Percentiles rank a stretch among this genome's conserved stretches.
Conservation (phyloP, 2,113 vertebrate species). For the Phyllopteryx taeniolatus region DNA sequence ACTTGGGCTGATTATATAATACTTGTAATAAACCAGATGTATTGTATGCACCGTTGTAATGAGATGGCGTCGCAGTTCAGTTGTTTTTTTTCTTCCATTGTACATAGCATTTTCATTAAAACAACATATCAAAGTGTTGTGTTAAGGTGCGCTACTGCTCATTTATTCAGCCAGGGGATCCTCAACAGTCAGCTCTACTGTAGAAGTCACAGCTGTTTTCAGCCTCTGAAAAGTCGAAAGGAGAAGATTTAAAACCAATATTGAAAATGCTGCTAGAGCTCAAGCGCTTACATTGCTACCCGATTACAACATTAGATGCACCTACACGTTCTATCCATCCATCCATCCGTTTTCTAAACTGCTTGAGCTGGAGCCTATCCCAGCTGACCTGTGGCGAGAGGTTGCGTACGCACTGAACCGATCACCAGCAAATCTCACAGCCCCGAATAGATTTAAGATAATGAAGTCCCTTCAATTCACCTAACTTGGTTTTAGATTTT, state of each 20-base stretch:
- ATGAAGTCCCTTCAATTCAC: too few species aligned
- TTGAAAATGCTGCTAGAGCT: not conserved
- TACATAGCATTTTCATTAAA: not conserved
- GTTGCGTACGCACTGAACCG: not conserved
- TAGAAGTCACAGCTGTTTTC: conserved; percentile 48
- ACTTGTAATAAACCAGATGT: not conserved
- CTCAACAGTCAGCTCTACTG: conserved; percentile 45
- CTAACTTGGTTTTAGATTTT: too few species aligned
- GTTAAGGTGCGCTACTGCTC: conserved; percentile 10
- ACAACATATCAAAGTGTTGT: not conserved
- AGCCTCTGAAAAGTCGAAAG: conserved; percentile 53
- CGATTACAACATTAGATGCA: not conserved
- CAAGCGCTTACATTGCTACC: not conserved
- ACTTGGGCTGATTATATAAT: not conserved
- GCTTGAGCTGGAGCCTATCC: not conserved
- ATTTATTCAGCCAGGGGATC: conserved; percentile 39
- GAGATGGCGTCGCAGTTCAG: not conserved
- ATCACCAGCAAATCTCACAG: not conserved
- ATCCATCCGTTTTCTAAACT: not conserved
- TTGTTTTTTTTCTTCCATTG: not conserved
- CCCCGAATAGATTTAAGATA: too few species aligned
- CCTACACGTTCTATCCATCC: not conserved
- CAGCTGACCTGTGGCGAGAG: not conserved
- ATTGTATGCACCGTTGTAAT: not conserved
- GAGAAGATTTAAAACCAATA: not conserved